Percentiles rank a stretch among this genome's conserved stretches.
Conservation (phyloP, 2,113 vertebrate genomes). For the Syrrhaptes paradoxus region DNA sequence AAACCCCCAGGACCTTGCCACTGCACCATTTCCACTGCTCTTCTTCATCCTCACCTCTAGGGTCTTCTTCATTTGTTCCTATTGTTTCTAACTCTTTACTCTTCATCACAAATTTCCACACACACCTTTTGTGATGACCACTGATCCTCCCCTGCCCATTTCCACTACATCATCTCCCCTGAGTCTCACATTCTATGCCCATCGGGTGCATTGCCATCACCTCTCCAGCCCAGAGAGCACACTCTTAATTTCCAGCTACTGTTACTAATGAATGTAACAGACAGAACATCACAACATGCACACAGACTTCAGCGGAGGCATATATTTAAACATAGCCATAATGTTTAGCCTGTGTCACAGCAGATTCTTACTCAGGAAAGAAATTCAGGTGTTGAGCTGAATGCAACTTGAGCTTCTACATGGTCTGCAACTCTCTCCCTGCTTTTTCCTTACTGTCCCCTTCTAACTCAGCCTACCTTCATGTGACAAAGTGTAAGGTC, state of each 20-base stretch:
- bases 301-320: accelerated
- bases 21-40: neutral
- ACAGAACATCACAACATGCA: neutral
- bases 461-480: neutral
- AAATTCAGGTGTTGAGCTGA: neutral
- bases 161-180: neutral
- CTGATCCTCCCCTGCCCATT: accelerated
- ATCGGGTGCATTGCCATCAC: accelerated
- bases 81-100: neutral
- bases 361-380: neutral
- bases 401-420: neutral
- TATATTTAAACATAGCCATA: neutral
- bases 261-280: neutral
- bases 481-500: neutral
- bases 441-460: neutral
- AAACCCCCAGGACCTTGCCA: neutral
- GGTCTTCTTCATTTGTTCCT: neutral
- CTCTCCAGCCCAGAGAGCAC: neutral
- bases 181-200: neutral
- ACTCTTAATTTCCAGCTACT: neutral
- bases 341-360: too few species aligned
- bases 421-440: neutral
- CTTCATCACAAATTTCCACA: neutral
- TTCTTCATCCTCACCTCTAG: neutral
- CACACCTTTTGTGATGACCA: neutral